Evolutionary conservation across 1,140 invertebrate species (phyloP).

Genomic region (Temnothorax nylanderi): DNA sequence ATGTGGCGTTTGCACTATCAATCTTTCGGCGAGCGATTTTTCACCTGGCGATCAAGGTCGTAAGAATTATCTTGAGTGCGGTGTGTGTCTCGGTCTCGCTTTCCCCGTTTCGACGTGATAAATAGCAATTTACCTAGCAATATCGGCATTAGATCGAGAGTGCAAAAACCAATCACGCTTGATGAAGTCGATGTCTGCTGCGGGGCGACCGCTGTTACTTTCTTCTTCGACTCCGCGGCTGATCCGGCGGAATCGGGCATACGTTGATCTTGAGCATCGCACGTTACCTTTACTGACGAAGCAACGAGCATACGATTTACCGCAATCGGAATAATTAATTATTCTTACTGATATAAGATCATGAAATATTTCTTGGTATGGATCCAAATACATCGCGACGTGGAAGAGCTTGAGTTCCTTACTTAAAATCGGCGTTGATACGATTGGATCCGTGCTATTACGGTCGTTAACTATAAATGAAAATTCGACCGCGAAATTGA

Average conservation of each 20-base stretch:
- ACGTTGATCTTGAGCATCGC: neutral
- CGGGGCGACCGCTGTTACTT: neutral
- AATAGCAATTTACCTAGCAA: slow-evolving; percentile 67
- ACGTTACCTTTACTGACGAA: slow-evolving; percentile 41
- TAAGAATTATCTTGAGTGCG: neutral
- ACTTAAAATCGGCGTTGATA: slow-evolving; percentile 73
- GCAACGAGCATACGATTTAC: neutral
- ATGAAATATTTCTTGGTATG: neutral
- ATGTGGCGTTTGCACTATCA: slow-evolving; percentile 69
- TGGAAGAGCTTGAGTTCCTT: neutral
- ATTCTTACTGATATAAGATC: neutral
- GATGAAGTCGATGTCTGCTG: neutral
- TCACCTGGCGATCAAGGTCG: slow-evolving; percentile 62
- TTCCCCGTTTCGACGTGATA: neutral
- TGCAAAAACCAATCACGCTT: slow-evolving; percentile 71
- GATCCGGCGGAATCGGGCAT: neutral
- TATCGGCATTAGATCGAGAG: slow-evolving; percentile 74
- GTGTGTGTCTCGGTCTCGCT: neutral
- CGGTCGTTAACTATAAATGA: slow-evolving; percentile 17
- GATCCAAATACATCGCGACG: neutral
- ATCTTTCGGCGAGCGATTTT: slow-evolving; percentile 59
- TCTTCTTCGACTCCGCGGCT: slow-evolving; percentile 22
- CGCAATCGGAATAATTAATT: neutral
- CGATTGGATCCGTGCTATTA: slow-evolving; percentile 41
- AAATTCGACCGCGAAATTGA: slow-evolving; percentile 62